Evolutionary conservation across 2,113 vertebrate genomes (phyloP).

Genomic region (cattle (Bos taurus)): ARS-UCD2.0 NC_037336.1:83540001-83540500

Average conservation of each 20-base stretch:
- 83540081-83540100: background rate
- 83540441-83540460: slow-evolving; percentile 16
- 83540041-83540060: background rate
- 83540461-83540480: slow-evolving; percentile 31
- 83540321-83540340: background rate
- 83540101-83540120: background rate
- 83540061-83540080: background rate
- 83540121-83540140: background rate
- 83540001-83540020: background rate
- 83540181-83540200: background rate
- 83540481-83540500: background rate
- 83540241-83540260: background rate
- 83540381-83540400: slow-evolving; percentile 44
- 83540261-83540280: background rate
- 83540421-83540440: slow-evolving; percentile 18
- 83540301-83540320: slow-evolving; percentile 6
- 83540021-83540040: background rate
- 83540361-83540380: slow-evolving; percentile 47
- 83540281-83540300: background rate
- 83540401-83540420: background rate
- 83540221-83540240: background rate
- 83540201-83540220: background rate
- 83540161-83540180: background rate
- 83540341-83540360: slow-evolving; percentile 22
- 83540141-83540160: background rate